Evolutionary conservation across 2,113 vertebrate species (phyloP), one percentile per base, ranked within the genome.

Genomic region (Cryptoleucopteryx plumbea): DNA sequence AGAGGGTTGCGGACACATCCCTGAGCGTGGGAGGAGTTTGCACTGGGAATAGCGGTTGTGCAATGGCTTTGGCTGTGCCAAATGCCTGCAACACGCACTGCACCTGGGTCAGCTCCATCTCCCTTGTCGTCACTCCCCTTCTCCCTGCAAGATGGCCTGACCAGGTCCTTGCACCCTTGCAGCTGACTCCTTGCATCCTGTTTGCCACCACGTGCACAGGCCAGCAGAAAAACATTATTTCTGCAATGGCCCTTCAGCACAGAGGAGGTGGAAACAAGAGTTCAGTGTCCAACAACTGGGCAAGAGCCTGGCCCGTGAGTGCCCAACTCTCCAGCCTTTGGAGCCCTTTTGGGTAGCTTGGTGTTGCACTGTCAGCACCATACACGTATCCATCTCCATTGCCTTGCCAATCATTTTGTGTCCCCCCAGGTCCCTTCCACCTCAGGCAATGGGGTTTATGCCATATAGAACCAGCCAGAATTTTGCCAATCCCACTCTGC

Each of bases 111-210:
- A 62, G 34, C n/a, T 74, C 74, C 29, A 21, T 27, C 50, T 50
- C 18, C 3, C 17, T 61, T 1, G 0, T 23, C 0, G 0, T 11
- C 5, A 2, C 12, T 43, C 42, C 50, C 25, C 22, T 78, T 43
- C 59, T 65, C 27, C 34, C 34, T 47, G 58, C 21, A 47, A 0
- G 0, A 16, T 7, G 21, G 5, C 66, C 45, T 2, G 3, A 26
- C 32, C 42, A 59, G 40, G 31, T 61, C 70, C 38, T 75, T 12
- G 27, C 16, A 59, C 65, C 34, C 17, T 48, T 50, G 56, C 53
- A 62, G 11, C 11, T 9, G n/a, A 29, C 43, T 65, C 52, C 42
- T 89, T 75, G n/a, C 20, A 42, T 15, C 29, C 47, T 72, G 6
- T 36, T 74, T 75, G 8, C n/a, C 40, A 4, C 29, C 43, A 6